phyloP scores from a whole-genome alignment of 2,888 invertebrate species.

The Drosophila melanosoma region DNA sequence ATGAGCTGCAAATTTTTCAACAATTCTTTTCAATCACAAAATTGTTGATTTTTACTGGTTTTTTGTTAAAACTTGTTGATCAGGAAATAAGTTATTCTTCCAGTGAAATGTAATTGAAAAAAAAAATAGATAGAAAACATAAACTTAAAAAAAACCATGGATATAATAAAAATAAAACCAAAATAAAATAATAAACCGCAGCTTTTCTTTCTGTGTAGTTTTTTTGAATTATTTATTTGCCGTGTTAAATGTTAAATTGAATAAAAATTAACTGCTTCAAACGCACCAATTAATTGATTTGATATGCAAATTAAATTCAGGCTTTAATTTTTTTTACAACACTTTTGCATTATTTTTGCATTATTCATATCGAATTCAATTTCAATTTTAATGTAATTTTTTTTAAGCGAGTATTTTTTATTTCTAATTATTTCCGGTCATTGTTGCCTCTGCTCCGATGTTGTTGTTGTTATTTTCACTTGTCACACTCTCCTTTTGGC shows the following conservation, averaged over 20 bases:
- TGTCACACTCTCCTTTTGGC: slow-evolving; percentile 18
- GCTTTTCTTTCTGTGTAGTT: not conserved
- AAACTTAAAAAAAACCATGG: not conserved
- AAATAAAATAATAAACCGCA: not conserved
- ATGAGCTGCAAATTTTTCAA: no score
- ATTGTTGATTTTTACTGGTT: not conserved
- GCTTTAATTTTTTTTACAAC: not conserved
- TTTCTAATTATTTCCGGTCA: slow-evolving; percentile 65
- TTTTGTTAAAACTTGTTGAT: slow-evolving; percentile 2
- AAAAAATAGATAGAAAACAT: not conserved
- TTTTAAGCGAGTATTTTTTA: not conserved
- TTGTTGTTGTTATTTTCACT: slow-evolving; percentile 9
- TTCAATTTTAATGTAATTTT: not conserved
- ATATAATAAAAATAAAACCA: not conserved
- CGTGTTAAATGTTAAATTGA: not conserved
- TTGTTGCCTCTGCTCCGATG: slow-evolving; percentile 50
- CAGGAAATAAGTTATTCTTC: not conserved
- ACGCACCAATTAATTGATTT: not conserved
- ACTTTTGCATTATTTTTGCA: not conserved
- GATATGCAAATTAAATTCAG: not conserved
- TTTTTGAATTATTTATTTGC: not conserved
- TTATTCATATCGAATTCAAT: not conserved
- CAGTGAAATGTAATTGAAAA: not conserved
- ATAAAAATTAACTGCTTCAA: not conserved
- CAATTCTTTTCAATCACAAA: not conserved